Percentiles rank a stretch among this genome's conserved stretches.
These are phyloP conservation scores for Dasypogon diadema DNA, from an alignment of 2,888 invertebrate species.

Conservation along the genomic window DNA sequence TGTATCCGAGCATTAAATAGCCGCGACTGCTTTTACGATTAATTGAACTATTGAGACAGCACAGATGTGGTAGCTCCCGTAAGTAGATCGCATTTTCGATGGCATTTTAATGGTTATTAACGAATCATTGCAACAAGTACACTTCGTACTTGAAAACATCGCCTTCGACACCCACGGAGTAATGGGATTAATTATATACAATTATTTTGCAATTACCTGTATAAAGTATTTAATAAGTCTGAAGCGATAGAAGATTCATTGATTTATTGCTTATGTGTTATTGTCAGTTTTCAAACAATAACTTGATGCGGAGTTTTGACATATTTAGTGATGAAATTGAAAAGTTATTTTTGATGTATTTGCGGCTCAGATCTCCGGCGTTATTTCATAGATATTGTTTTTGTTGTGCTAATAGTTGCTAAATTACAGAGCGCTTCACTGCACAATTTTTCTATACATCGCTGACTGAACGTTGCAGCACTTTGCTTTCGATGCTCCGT, in stretches of 20 bases:
- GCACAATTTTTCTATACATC: too few relatives aligned
- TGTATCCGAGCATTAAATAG: not conserved
- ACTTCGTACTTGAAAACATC: not conserved
- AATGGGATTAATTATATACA: conserved; percentile 7
- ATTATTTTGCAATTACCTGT: not conserved
- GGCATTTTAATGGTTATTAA: conserved; percentile 23
- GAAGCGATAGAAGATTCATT: not conserved
- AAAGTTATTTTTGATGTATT: too few relatives aligned
- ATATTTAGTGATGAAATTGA: too few relatives aligned
- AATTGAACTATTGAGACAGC: conserved; percentile 12
- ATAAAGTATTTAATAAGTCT: not conserved
- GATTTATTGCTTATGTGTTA: not conserved
- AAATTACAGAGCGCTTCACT: too few relatives aligned
- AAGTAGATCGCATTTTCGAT: not conserved
- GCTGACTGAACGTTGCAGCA: too few relatives aligned
- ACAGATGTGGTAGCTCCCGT: not conserved
- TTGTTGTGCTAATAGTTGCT: too few relatives aligned
- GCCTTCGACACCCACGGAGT: not conserved
- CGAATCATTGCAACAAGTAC: not conserved
- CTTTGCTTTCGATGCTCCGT: too few relatives aligned
- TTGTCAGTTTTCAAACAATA: too few relatives aligned
- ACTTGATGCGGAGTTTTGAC: too few relatives aligned
- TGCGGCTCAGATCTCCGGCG: too few relatives aligned
- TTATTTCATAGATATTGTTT: too few relatives aligned
- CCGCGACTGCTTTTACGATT: conserved; percentile 3